Evolutionary conservation across 1,140 invertebrate species (phyloP).

Genomic region (Chironomus striatipennis): DNA sequence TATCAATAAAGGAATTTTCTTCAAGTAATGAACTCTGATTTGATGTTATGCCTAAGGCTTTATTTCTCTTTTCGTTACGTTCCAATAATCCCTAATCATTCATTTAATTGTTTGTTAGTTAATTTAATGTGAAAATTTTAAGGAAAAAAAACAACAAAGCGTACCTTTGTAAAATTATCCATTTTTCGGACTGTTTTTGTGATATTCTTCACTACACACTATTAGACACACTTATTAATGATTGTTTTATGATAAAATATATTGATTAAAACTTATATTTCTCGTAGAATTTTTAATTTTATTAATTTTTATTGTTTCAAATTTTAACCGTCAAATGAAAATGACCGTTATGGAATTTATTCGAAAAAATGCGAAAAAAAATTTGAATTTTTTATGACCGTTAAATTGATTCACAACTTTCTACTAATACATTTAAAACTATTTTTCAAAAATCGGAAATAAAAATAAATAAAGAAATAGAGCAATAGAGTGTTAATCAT

Average conservation of each 20-base stretch:
- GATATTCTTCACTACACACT: background rate
- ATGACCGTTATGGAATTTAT: background rate
- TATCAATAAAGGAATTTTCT: background rate
- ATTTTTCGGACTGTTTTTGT: background rate
- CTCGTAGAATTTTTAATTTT: background rate
- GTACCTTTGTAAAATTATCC: slow-evolving; percentile 18
- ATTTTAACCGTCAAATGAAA: background rate
- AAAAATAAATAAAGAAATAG: no score
- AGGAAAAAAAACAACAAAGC: background rate
- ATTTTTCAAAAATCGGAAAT: no score
- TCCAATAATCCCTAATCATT: background rate
- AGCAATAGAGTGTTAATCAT: no score
- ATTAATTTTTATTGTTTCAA: background rate
- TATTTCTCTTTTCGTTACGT: slow-evolving; percentile 12
- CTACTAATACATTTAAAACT: no score
- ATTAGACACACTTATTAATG: background rate
- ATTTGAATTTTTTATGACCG: no score
- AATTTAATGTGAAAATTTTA: background rate
- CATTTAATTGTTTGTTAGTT: background rate
- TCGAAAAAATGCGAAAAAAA: no score
- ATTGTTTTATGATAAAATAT: background rate
- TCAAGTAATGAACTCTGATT: background rate
- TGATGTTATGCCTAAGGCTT: background rate
- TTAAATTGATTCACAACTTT: no score
- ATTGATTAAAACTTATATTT: background rate